Evolutionary conservation across 1,140 invertebrate genomes (phyloP), one percentile per base, ranked within the genome.

Genomic region (Holotrichia oblita): DNA sequence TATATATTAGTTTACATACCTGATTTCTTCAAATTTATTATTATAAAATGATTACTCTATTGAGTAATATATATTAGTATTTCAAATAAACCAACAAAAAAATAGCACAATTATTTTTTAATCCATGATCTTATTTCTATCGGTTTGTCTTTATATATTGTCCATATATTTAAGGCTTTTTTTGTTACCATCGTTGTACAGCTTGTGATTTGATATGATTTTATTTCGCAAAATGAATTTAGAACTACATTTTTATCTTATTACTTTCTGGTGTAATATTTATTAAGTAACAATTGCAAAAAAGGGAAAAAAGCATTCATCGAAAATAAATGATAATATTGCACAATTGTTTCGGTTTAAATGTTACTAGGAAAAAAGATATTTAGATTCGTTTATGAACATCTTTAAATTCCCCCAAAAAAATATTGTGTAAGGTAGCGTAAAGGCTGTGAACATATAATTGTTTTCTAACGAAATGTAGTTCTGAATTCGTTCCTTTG

Each of bases 31-130:
- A 79, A 17, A 69, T 69, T 55, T 69, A 69, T 69, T 22, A 69
- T 78, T 72, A 42, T 41, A 59, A 75, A 59, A 55, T 27, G n/a
- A 73, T 34, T 72, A 48, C 73, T 78, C 77, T 59, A 79, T 40
- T 48, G 78, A 79, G 73, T 40, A 64, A 44, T 48, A 27, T 79
- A 79, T 75, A 75, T 79, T 69, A 69, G 61, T 69, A 69, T 69
- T 69, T 69, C 22, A 69, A 69, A 69, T 69, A 69, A 69, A 69
- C 27, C 20, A 78, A 79, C 48, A 79, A 78, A 75, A 61, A 76
- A 69, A 20, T 79, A 79, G 78, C 78, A 79, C 78, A 79, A 79
- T 77, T 77, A 79, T 59, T 77, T 79, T 79, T 79, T 76, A 79
- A 76, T 79, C 61, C 61, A 69, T 69, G 61, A 69, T 69, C 61